Conservation (phyloP, 1,140 invertebrate species). For the Ridgeia piscesae region DNA sequence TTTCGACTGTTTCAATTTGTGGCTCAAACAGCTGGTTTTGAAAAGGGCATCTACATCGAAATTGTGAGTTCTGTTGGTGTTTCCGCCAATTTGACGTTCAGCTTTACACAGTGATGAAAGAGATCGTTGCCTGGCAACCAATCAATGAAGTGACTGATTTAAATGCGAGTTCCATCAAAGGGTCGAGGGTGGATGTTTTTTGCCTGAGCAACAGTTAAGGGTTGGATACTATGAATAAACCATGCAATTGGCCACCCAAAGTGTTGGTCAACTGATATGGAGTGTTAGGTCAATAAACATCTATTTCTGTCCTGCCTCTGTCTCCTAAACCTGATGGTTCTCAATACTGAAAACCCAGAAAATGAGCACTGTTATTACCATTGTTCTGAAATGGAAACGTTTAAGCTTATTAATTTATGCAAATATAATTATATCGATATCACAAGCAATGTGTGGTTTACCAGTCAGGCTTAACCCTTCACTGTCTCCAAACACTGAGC, state of each 20-base stretch:
- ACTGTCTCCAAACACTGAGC: no score
- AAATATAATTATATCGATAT: no score
- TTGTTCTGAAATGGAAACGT: neutral
- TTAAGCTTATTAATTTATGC: neutral
- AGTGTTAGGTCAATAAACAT: neutral
- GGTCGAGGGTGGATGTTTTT: neutral
- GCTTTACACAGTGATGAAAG: neutral
- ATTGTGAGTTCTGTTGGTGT: no score
- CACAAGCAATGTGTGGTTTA: no score
- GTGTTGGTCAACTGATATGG: neutral
- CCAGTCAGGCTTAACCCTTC: no score
- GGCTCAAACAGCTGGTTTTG: neutral
- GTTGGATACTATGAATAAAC: neutral
- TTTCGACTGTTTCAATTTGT: neutral
- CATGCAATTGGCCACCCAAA: neutral
- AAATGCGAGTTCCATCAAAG: neutral
- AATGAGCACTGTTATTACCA: neutral
- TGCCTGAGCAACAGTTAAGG: neutral
- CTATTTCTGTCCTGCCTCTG: neutral
- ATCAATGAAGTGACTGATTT: neutral
- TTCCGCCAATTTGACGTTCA: neutral
- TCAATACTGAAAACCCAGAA: neutral
- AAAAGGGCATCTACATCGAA: neutral
- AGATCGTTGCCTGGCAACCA: neutral
- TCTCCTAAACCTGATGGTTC: neutral